Evolutionary conservation across 2,797 vertebrate genomes (phyloP), one percentile per base, ranked within the genome.

Genomic region (Antrozous pallidus): DNA sequence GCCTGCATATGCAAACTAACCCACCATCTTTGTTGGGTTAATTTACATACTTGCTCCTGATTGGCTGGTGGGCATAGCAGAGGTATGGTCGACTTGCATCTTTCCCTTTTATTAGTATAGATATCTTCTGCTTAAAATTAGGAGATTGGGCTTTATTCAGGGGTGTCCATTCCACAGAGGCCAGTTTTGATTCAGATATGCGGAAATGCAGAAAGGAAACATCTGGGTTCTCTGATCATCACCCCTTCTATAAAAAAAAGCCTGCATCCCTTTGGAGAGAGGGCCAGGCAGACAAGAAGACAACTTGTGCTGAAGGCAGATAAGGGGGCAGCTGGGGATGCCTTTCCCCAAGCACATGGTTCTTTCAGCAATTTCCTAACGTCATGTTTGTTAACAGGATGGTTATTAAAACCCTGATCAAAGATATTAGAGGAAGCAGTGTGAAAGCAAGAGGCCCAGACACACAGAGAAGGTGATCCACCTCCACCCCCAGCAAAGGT

Each of bases 121-220:
- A 81, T 22, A 38, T 63, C 90, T 85, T 90, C 88, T 42, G 28
- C 82, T 94, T 79, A 89, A 83, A 91, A 58, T 70, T 56, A 70
- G 87, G 49, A 78, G 42, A 17, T 22, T n/a, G 74, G 63, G 22
- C n/a, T 91, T 84, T 84, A 31, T 71, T 77, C 67, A 73, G n/a
- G 47, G 88, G 6, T 40, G n/a, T 56, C 58, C 28, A 13, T 8
- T 86, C 33, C 77, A 88, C 26, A 36, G 69, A 91, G 38, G 24
- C 54, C 20, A 61, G 3, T 93, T 94, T 63, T 75, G n/a, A 94
- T 22, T 89, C 81, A 8, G 31, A 75, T 83, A 51, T 18, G 40
- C 58, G 40, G 67, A 91, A 61, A 20, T 82, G 38, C 38, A 94
- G 69, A 74, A 88, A 67, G 8, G 26, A 94, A 69, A 45, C 54